A percentile compares a stretch with the other conserved stretches of the same genome.
phyloP scores from a whole-genome alignment of 2,797 vertebrate species.

The Sebastes flavidus region DNA sequence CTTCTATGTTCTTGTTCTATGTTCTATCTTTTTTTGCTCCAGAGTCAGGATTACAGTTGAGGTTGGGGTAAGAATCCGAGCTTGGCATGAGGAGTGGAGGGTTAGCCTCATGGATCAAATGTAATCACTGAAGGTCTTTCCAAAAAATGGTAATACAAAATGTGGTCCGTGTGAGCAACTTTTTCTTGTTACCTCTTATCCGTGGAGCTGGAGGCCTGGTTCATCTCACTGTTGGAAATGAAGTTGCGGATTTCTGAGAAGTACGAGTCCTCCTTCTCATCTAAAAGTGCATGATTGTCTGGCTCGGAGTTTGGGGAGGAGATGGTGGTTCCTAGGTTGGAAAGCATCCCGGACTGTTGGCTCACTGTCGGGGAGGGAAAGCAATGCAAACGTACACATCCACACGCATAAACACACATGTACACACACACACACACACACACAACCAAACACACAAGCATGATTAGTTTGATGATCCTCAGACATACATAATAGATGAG shows the following conservation, averaged over 20 bases:
- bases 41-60: neutral
- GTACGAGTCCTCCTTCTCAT: conserved; percentile 98
- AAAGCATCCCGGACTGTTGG: conserved; percentile 95
- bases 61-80: neutral
- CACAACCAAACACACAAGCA: conserved; percentile 7
- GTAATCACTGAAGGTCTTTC: conserved; percentile 24
- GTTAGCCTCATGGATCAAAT: conserved; percentile 20
- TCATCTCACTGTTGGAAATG: conserved; percentile 97
- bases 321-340: conserved; percentile 94
- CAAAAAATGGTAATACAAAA: conserved; percentile 22
- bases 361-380: conserved; percentile 78
- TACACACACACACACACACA: conserved; percentile 24
- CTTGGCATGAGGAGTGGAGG: neutral
- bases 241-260: conserved; percentile 99
- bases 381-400: conserved; percentile 40
- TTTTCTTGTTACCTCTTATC: conserved; percentile 89
- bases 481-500: conserved; percentile 11
- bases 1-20: neutral
- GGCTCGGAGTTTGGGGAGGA: conserved; percentile 98
- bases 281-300: conserved; percentile 99
- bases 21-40: neutral
- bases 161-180: conserved; percentile 6
- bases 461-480: conserved; percentile 54
- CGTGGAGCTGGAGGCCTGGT: conserved; percentile 89
- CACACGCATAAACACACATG: conserved; percentile 24